Evolutionary conservation across 2,888 invertebrate genomes (phyloP).

Genomic region (Ephialtes manifestator): DNA sequence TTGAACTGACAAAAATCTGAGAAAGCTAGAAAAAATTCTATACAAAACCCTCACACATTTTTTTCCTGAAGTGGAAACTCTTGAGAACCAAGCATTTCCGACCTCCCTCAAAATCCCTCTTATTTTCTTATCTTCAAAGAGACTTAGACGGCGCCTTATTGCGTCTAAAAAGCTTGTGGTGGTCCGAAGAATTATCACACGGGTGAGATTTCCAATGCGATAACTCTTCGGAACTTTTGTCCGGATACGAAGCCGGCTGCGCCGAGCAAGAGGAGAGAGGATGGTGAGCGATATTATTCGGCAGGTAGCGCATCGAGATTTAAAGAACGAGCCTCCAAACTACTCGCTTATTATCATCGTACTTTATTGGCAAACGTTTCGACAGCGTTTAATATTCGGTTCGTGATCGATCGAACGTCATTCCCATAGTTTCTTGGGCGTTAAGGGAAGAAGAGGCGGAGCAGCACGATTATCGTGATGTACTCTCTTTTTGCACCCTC

Average conservation of each 20-base stretch:
- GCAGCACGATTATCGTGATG: conserved; percentile 39
- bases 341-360: conserved; percentile 70
- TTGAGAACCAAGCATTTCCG: not conserved
- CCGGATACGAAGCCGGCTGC: conserved; percentile 43
- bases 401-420: conserved; percentile 70
- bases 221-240: conserved; percentile 35
- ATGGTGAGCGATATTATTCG: conserved; percentile 9
- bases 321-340: conserved; percentile 60
- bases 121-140: conserved; percentile 21
- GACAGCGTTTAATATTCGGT: conserved; percentile 74
- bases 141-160: not conserved
- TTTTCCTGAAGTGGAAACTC: not conserved
- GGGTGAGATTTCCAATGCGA: conserved; percentile 40
- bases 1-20: not conserved
- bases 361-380: conserved; percentile 74
- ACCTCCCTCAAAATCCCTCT: not conserved
- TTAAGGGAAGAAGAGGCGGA: conserved; percentile 16
- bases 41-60: not conserved
- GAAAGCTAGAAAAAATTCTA: not conserved
- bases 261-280: conserved; percentile 13
- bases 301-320: conserved; percentile 6
- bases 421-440: conserved; percentile 43
- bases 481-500: not conserved
- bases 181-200: conserved; percentile 27
- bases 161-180: not conserved